These are phyloP conservation scores for Trematomus loennbergii DNA, from an alignment of 2,113 vertebrate genomes.

Conservation along the genomic window DNA sequence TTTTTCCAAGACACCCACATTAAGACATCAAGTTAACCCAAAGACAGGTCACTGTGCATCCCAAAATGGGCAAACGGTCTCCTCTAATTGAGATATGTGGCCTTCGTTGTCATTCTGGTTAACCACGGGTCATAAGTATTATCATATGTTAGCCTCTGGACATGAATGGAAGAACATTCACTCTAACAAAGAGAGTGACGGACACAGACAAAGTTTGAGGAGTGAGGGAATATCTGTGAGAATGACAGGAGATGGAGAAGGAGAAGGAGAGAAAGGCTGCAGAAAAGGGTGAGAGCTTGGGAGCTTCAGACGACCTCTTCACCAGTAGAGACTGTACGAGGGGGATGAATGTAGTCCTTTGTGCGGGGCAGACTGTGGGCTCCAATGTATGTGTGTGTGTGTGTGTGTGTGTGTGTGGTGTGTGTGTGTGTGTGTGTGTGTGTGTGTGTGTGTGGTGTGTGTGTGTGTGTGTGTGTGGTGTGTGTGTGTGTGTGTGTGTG, in stretches of 20 bases:
- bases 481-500: slow-evolving; percentile 54
- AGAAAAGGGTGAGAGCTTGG: slow-evolving; percentile 65
- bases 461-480: slow-evolving; percentile 42
- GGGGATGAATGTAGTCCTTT: slow-evolving; percentile 83
- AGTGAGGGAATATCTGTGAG: slow-evolving; percentile 35
- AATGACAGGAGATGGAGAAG: slow-evolving; percentile 53
- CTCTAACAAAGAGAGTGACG: slow-evolving; percentile 10
- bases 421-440: slow-evolving; percentile 57
- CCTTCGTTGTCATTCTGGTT: slow-evolving; percentile 24
- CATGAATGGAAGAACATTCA: slow-evolving; percentile 15
- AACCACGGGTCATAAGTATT: slow-evolving; percentile 21
- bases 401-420: slow-evolving; percentile 38
- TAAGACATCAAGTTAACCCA: slow-evolving; percentile 25
- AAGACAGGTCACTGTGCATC: slow-evolving; percentile 31
- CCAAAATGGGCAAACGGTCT: slow-evolving; percentile 2
- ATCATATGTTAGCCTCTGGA: neutral
- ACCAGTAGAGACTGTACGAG: slow-evolving; percentile 75
- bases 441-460: slow-evolving; percentile 36
- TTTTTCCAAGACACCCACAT: slow-evolving; percentile 38
- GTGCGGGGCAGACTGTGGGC: slow-evolving; percentile 80
- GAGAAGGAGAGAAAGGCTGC: slow-evolving; percentile 40
- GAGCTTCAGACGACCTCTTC: slow-evolving; percentile 81
- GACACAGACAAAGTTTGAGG: slow-evolving; percentile 27
- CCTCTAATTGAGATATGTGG: slow-evolving; percentile 42
- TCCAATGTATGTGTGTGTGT: slow-evolving; percentile 66